phyloP scores from a whole-genome alignment of 2,113 vertebrate genomes.

The Anhinga anhinga region DNA sequence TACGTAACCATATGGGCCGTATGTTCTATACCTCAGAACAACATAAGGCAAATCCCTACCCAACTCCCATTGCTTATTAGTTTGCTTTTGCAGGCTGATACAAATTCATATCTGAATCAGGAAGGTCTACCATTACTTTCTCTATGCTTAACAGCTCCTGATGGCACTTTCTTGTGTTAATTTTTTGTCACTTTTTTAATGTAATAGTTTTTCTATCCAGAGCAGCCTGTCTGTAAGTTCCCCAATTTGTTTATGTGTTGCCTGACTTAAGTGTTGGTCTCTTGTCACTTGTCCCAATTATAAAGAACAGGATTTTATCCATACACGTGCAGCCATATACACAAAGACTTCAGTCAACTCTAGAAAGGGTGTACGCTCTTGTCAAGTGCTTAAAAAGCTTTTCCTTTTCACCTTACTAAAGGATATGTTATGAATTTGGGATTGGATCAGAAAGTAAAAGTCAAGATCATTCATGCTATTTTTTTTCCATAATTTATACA shows the following conservation, averaged over 20 bases:
- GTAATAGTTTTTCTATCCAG: not conserved
- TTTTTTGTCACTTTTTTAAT: not conserved
- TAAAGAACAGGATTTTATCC: not conserved
- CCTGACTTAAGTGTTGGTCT: not conserved
- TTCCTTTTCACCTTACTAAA: not conserved
- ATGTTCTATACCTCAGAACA: not conserved
- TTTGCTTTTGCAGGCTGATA: not conserved
- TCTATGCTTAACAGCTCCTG: not conserved
- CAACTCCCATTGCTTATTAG: fast-evolving
- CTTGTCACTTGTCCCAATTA: not conserved
- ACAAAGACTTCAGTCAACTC: not conserved
- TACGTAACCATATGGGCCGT: not conserved
- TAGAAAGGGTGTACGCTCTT: not conserved
- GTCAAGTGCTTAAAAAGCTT: not conserved
- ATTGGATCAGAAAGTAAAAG: not conserved
- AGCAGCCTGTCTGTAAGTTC: not conserved
- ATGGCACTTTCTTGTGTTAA: not conserved
- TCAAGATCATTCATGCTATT: not conserved
- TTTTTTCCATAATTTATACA: not conserved
- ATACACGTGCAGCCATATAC: not conserved
- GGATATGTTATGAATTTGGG: not conserved
- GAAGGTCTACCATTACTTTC: fast-evolving
- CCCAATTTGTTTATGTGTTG: not conserved
- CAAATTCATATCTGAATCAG: not conserved
- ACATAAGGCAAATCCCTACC: not conserved